These are phyloP conservation scores for Palythoa caribaeorum DNA, from an alignment of 92 coral and sea anemone genomes.

Conservation along the genomic window DNA sequence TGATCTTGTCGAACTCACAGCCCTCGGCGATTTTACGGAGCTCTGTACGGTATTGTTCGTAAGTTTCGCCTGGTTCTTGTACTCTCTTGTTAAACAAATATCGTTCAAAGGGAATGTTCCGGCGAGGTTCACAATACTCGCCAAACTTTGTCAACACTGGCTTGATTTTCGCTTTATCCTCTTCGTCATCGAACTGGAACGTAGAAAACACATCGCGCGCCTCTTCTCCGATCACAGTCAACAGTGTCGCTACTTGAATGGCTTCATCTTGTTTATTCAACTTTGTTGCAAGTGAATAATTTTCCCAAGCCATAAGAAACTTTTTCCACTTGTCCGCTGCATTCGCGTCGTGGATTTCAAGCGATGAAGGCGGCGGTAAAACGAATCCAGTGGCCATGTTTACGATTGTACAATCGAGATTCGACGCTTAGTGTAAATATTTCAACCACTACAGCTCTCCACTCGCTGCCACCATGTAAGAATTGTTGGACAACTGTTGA, in stretches of 20 bases:
- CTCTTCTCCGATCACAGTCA: constrained; percentile 18
- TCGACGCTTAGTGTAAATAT: not conserved
- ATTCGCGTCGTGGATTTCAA: constrained; percentile 7
- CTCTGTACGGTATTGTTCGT: constrained; percentile 9
- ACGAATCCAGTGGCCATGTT: constrained; percentile 6
- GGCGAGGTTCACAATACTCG: constrained; percentile 26
- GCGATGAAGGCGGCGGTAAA: not conserved
- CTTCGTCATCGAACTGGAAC: not conserved
- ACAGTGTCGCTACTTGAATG: not conserved
- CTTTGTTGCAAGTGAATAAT: constrained; percentile 12
- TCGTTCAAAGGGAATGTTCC: constrained; percentile 26
- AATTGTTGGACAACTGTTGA: too few species aligned
- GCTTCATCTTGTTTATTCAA: not conserved
- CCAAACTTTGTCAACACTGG: constrained; percentile 4
- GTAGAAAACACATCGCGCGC: constrained; percentile 15
- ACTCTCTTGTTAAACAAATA: not conserved
- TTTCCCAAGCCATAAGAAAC: constrained; percentile 4
- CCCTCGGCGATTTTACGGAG: constrained; percentile 9
- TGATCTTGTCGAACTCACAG: constrained; percentile 6
- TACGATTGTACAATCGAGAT: not conserved
- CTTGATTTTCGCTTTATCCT: not conserved
- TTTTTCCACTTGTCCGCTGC: constrained; percentile 36
- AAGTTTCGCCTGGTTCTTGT: constrained; percentile 23
- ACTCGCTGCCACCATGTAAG: not conserved
- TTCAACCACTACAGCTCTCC: not conserved